These are phyloP conservation scores for Callospermophilus lateralis DNA, from an alignment of 2,113 vertebrate species.

Conservation along the genomic window DNA sequence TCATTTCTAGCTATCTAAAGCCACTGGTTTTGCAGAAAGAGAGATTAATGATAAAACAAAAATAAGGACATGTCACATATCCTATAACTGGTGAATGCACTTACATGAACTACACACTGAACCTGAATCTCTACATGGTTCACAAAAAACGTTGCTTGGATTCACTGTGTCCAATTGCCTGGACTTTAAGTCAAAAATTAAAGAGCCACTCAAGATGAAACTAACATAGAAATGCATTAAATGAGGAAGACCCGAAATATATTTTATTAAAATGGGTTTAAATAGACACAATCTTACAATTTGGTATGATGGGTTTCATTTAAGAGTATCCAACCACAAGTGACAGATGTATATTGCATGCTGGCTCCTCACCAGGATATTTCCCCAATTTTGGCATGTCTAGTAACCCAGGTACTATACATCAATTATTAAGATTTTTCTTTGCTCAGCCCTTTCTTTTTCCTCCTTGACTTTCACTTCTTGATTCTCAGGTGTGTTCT, in stretches of 20 bases:
- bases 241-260: background rate
- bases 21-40: background rate
- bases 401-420: background rate
- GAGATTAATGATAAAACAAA: slow-evolving; percentile 24
- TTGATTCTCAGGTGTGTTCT: background rate
- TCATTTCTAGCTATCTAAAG: background rate
- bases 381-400: background rate
- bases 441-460: background rate
- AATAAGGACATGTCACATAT: background rate
- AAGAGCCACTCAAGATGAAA: background rate
- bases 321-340: background rate
- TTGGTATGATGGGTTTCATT: background rate
- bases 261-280: slow-evolving; percentile 25
- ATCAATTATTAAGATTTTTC: background rate
- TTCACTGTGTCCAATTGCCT: slow-evolving; percentile 2
- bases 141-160: slow-evolving; percentile 5
- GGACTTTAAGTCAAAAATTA: slow-evolving; percentile 13
- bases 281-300: background rate
- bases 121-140: background rate
- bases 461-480: background rate
- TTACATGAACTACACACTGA: background rate
- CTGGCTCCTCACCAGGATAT: background rate
- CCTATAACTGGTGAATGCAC: background rate
- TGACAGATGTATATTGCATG: background rate
- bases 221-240: background rate